Evolutionary conservation across 2,888 invertebrate species (phyloP), one percentile per base, ranked within the genome.

Genomic region (Phrixothrix hirtus): DNA sequence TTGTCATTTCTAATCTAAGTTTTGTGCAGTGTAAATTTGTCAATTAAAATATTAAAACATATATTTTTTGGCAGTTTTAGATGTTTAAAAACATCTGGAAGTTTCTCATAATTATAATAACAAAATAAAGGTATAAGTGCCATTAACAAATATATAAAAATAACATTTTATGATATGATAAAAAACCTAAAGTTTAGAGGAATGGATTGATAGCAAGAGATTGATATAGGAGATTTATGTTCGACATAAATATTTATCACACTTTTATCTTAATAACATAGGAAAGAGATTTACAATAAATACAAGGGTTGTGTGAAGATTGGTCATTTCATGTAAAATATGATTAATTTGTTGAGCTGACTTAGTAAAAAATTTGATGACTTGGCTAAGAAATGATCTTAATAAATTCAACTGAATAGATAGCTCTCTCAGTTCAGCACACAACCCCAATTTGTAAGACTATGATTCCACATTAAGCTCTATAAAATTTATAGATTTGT

Each of bases 201-300:
- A 52, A 52, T 52, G 52, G 42, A 30, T 39, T 30, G 34, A 51
- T 45, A 45, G 34, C 44, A 51, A 44, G 32, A 41, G 39, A 17
- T 50, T 45, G 51, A 51, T 45, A 48, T 46, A 46, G 42, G 41
- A 52, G 42, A 47, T 46, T 59, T 59, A 58, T 58, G 58, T 55
- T 52, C 55, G 48, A 58, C 55, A 55, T 58, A 55, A 58, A 55
- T 57, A 54, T 51, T 59, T 59, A 59, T 59, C 59, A 59, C 59
- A 52, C 52, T 46, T 46, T 35, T 37, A 45, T 44, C 45, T 41
- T 14, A 21, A 38, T 42, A 41, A 41, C 35, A 41, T 36, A 35
- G 36, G 26, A 30, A 14, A 46, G 45, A 45, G 30, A 45, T 14
- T 42, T 32, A 21, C 7, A 7, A 21, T 21, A 21, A 21, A 5